These are phyloP conservation scores for Scelioninae gen. 2 DNA, from an alignment of 2,888 invertebrate species.

Conservation along the genomic window DNA sequence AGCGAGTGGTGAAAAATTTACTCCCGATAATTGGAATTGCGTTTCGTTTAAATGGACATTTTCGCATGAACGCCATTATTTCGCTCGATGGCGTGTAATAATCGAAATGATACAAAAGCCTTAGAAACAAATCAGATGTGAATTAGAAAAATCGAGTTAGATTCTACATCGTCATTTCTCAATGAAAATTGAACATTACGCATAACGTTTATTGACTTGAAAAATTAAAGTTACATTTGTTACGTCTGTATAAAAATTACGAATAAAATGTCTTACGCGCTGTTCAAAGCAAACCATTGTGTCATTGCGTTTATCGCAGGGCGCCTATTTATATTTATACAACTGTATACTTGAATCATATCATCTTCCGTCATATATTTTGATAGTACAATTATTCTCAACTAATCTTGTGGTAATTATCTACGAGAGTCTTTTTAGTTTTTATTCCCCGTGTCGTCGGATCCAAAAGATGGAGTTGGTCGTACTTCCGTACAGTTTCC, in stretches of 20 bases:
- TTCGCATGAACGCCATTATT: conserved; percentile 28
- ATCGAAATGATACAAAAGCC: conserved; percentile 35
- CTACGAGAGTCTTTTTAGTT: conserved; percentile 64
- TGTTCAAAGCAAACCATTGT: conserved; percentile 40
- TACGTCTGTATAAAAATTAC: conserved; percentile 50
- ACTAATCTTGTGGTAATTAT: conserved; percentile 58
- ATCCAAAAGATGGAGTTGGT: conserved; percentile 40
- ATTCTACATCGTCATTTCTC: conserved; percentile 19
- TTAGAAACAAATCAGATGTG: conserved; percentile 30
- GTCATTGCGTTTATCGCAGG: conserved; percentile 13
- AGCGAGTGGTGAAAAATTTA: not conserved
- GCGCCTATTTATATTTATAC: conserved; percentile 40
- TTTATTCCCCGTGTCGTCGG: conserved; percentile 57
- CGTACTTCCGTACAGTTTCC: not conserved
- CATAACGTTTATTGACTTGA: conserved; percentile 38
- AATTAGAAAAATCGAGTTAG: conserved; percentile 38
- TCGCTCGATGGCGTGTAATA: conserved; percentile 15
- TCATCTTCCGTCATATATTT: conserved; percentile 14
- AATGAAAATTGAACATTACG: conserved; percentile 41
- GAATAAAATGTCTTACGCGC: conserved; percentile 31
- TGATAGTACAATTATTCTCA: conserved; percentile 41
- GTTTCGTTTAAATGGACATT: conserved; percentile 3
- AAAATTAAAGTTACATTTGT: conserved; percentile 35
- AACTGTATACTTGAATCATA: conserved; percentile 35
- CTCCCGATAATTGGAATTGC: conserved; percentile 11